A percentile compares a stretch with the other conserved stretches of the same genome.
Evolutionary conservation across 2,797 vertebrate genomes (phyloP).

Genomic region (Melanotaenia nigrans): DNA sequence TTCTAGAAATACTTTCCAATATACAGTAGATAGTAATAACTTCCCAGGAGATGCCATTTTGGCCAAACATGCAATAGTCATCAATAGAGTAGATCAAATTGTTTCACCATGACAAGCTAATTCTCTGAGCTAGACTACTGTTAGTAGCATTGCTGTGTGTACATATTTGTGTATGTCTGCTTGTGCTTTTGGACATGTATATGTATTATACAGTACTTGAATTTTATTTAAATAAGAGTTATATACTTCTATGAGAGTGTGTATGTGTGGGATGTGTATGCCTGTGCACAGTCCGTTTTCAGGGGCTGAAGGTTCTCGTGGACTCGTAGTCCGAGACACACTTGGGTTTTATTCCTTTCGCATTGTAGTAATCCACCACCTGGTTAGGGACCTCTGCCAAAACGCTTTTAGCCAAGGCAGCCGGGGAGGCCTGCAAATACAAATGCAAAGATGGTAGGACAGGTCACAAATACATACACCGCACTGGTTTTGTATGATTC

Average conservation of each 20-base stretch:
- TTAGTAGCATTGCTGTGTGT: conserved; percentile 56
- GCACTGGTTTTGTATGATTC: conserved; percentile 21
- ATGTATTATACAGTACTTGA: conserved; percentile 72
- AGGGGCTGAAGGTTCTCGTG: conserved; percentile 95
- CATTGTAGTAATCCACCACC: conserved; percentile 99
- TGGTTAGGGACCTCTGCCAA: conserved; percentile 99
- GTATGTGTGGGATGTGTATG: conserved; percentile 76
- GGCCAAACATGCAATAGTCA: conserved; percentile 80
- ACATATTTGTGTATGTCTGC: conserved; percentile 73
- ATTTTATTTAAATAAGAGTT: conserved; percentile 52
- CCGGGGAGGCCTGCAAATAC: conserved; percentile 92
- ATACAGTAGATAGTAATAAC: conserved; percentile 72
- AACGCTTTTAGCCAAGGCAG: conserved; percentile 97
- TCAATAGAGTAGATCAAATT: conserved; percentile 68
- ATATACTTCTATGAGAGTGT: conserved; percentile 48
- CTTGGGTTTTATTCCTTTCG: conserved; percentile 98
- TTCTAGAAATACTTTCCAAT: conserved; percentile 76
- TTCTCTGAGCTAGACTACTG: conserved; percentile 79
- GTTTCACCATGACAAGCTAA: conserved; percentile 77
- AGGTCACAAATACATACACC: conserved; percentile 40
- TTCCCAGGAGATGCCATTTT: conserved; percentile 64
- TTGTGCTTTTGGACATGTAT: conserved; percentile 72
- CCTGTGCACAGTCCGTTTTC: conserved; percentile 76
- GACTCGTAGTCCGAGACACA: conserved; percentile 95
- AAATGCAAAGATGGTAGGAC: conserved; percentile 31